A percentile compares a stretch with the other conserved stretches of the same genome.
Conservation (phyloP, 2,888 invertebrate genomes). For the Agrotis clavis region DNA sequence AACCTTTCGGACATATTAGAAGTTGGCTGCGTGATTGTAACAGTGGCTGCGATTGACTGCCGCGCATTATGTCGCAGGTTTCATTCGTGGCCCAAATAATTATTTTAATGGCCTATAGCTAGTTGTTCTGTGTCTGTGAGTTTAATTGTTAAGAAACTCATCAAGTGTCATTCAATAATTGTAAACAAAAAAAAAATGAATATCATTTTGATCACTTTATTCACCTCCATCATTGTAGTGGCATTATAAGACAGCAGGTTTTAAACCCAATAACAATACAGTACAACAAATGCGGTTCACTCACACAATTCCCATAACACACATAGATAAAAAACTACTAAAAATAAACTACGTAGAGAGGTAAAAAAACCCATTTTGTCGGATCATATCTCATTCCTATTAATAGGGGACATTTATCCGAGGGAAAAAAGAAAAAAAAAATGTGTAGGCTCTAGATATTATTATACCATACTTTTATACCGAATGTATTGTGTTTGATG, state of each 20-base stretch:
- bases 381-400: conserved; percentile 76
- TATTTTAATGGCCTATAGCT: no score
- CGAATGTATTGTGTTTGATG: conserved; percentile 72
- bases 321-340: conserved; percentile 34
- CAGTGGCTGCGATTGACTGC: no score
- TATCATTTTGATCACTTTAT: no score
- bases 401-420: conserved; percentile 77
- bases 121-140: no score
- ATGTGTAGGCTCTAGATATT: conserved; percentile 72
- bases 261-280: background rate
- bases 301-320: background rate
- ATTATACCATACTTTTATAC: conserved; percentile 71
- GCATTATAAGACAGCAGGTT: background rate
- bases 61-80: no score
- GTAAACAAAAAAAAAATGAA: no score
- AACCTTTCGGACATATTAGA: no score
- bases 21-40: no score
- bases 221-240: no score
- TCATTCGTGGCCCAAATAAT: no score
- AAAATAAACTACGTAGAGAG: conserved; percentile 57
- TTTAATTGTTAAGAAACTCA: no score
- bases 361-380: conserved; percentile 65
- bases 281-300: background rate
- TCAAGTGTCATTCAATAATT: no score
- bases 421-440: conserved; percentile 61